Base-by-base conservation (phyloP, 2,113 vertebrate species). In the Corynorhinus townsendii region DNA sequence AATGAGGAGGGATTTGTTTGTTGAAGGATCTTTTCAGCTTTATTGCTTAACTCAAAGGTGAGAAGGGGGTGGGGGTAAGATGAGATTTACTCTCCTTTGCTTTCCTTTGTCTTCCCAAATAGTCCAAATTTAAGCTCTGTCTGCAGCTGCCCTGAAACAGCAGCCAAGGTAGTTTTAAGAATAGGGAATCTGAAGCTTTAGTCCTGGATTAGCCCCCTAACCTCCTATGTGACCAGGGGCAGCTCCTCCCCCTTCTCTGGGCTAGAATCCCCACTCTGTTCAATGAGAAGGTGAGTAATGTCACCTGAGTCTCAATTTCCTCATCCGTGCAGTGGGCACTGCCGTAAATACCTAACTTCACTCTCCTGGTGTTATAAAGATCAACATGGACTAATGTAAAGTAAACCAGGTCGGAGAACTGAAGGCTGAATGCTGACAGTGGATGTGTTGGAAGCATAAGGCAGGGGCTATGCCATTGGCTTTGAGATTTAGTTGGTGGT, bases 1-100 rank as follows among this genome's bases (percentile, higher is more conserved):
- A 98, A 97, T 92, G 97, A 98, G 97, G 93, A 98, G 88, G 98
- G 97, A 98, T 98, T 97, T 98, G 98, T 98, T 98, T 98, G 97
- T 91, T 98, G 97, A 98, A 97, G 97, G 98, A 97, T 98, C 96
- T 98, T 93, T 92, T 97, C 95, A 95, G 95, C 96, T 98, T 96
- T 96, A 94, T 97, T 98, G 97, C 96, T 97, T 97, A 96, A 98
- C 96, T 98, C 96, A 86, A 93, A 98, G 97, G 97, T 97, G 95
- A 96, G 96, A 97, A 93, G 79, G 92, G 80, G 95, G 97, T 96
- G 94, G 95, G 86, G 73, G 86, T 72, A 68, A 49, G 86, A 97
- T 82, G 95, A 92, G 56, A 97, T 97, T 80, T 3, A 0, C 75
- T 96, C 97, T 92, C 91, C 47, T 76, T 82, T 90, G 69, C 96